phyloP scores from a whole-genome alignment of 2,113 vertebrate species.

The Excalfactoria chinensis region DNA sequence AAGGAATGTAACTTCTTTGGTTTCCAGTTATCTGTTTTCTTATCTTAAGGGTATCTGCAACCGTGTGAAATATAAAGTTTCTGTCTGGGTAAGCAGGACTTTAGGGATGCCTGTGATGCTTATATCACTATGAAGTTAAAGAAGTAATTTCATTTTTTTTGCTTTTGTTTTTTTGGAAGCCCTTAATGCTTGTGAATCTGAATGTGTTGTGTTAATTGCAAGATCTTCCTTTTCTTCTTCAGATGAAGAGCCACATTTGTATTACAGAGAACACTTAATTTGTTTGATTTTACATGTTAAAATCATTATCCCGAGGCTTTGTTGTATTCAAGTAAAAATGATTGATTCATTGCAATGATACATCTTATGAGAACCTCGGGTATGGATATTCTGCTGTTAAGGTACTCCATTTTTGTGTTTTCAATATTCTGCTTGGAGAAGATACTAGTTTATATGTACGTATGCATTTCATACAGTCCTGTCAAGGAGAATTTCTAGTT shows the following conservation, averaged over 20 bases:
- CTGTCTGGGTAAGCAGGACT: not conserved
- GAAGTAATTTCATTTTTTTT: not conserved
- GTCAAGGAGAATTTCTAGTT: not conserved
- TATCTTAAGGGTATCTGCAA: not conserved
- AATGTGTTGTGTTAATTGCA: not conserved
- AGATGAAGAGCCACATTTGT: not conserved
- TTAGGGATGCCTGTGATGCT: not conserved
- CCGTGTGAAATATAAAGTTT: not conserved
- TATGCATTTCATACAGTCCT: not conserved
- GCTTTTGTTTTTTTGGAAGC: not conserved
- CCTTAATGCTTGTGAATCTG: not conserved
- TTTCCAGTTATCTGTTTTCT: not conserved
- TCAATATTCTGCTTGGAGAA: not conserved
- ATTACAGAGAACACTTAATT: not conserved
- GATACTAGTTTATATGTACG: not conserved
- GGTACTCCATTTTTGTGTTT: not conserved
- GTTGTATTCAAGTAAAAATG: not conserved
- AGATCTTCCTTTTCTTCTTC: not conserved
- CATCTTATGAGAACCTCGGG: not conserved
- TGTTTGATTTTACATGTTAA: not conserved
- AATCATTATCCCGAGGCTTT: not conserved
- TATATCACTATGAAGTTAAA: not conserved
- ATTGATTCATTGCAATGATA: not conserved
- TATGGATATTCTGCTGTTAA: not conserved
- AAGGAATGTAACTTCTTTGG: not conserved